Evolutionary conservation across 2,113 vertebrate species (phyloP), one percentile per base, ranked within the genome.

Genomic region (Choloepus hoffmanni): DNA sequence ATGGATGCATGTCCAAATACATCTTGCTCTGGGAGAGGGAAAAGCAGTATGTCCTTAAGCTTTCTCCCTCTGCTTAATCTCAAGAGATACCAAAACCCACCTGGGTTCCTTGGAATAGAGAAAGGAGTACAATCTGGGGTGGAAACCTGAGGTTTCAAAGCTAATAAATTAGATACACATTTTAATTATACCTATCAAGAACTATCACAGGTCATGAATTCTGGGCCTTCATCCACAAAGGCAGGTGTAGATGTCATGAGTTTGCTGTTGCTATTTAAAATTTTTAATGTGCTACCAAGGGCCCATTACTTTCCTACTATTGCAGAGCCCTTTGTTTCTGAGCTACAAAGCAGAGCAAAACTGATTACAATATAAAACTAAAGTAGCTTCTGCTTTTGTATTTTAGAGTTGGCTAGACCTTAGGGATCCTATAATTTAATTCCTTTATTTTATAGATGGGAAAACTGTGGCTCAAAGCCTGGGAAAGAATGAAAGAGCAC

Each of bases 181-280:
- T 72, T 86, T 86, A 72, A 72, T 72, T 55, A 72, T 7, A 88
- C 33, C 21, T 43, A 77, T 87, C 68, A 81, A 85, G 16, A 90
- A 72, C 6, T 13, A 53, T 28, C 43, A 45, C 0, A 82, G 76
- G 60, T 86, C 50, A 79, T 13, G 33, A 86, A 8, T 53, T 76
- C 74, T 23, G 19, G 97, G 98, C 97, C 97, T 76, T 82, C 86
- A 95, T 96, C 97, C 96, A 97, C 83, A 77, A 94, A 95, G 95
- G 96, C 98, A 98, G 97, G 98, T 97, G 97, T 96, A 97, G 81
- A 98, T 95, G 92, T 96, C 92, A 81, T 92, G 89, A 97, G 95
- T 93, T 97, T 96, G 86, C 89, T 96, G 92, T 85, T 94, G 94
- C 36, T 95, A 93, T 11, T 0, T 95, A 95, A 97, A 96, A 89